These are phyloP conservation scores for Polydesmus complanatus DNA, from an alignment of 2,888 invertebrate species.

Conservation along the genomic window DNA sequence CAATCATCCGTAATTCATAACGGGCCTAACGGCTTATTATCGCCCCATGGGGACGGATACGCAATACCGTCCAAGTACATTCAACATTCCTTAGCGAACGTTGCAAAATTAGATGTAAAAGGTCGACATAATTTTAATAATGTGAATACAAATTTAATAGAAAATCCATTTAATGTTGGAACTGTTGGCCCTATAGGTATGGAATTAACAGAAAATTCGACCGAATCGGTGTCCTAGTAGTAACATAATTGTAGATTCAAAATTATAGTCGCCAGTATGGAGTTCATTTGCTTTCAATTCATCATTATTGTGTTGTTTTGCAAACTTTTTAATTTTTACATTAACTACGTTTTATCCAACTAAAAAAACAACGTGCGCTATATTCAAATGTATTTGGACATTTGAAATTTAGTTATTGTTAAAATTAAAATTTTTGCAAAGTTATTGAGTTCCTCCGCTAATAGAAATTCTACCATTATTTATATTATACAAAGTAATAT, in stretches of 20 bases:
- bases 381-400: too few species aligned
- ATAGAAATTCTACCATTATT: too few species aligned
- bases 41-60: not conserved
- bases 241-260: not conserved
- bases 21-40: not conserved
- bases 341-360: too few species aligned
- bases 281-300: not conserved
- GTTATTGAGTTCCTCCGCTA: too few species aligned
- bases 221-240: slow-evolving; percentile 15
- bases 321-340: too few species aligned
- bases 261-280: not conserved
- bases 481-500: too few species aligned
- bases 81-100: slow-evolving; percentile 8
- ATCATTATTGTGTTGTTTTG: not conserved
- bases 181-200: slow-evolving; percentile 2
- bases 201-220: slow-evolving; percentile 12
- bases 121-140: slow-evolving; percentile 8
- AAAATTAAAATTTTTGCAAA: too few species aligned
- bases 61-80: slow-evolving; percentile 3
- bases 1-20: not conserved
- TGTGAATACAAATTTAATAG: slow-evolving; percentile 5
- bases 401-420: too few species aligned
- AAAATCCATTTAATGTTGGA: slow-evolving; percentile 4
- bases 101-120: slow-evolving; percentile 9
- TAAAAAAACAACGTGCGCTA: too few species aligned